Evolutionary conservation across 2,113 vertebrate species (phyloP).

Genomic region (Herpailurus yagouaroundi): DNA sequence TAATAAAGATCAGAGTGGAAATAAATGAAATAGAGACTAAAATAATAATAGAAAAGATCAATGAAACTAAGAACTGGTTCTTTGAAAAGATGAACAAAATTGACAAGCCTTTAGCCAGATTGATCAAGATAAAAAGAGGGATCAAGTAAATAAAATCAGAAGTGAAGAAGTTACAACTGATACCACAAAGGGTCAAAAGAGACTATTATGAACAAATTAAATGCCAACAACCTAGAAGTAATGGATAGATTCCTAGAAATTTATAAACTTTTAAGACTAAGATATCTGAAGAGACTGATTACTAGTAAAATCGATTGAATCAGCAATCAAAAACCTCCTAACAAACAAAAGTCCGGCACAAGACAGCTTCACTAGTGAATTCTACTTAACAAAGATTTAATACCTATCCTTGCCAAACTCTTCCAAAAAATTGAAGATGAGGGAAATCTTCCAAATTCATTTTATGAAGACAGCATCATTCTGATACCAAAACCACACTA

Average conservation of each 20-base stretch:
- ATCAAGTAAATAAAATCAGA: not conserved
- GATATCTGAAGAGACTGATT: not conserved
- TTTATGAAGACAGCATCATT: not conserved
- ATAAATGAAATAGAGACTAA: not conserved
- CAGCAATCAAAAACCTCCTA: not conserved
- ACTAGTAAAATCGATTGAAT: not conserved
- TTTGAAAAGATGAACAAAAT: not conserved
- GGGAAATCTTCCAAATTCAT: not conserved
- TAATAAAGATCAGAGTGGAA: not conserved
- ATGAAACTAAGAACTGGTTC: not conserved
- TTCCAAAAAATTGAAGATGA: not conserved
- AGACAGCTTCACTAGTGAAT: not conserved
- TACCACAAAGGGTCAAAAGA: not conserved
- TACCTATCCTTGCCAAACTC: not conserved
- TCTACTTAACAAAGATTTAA: not conserved
- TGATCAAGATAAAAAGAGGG: not conserved
- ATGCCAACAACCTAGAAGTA: not conserved
- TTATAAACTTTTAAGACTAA: not conserved
- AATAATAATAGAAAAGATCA: not conserved
- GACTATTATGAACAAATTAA: not conserved
- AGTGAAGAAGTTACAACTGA: not conserved
- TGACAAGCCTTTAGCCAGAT: not conserved
- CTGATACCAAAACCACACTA: not conserved
- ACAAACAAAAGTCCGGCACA: not conserved
- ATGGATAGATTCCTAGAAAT: not conserved